Base-by-base conservation (phyloP, 2,113 vertebrate species). In the Stictonetta naevosa region DNA sequence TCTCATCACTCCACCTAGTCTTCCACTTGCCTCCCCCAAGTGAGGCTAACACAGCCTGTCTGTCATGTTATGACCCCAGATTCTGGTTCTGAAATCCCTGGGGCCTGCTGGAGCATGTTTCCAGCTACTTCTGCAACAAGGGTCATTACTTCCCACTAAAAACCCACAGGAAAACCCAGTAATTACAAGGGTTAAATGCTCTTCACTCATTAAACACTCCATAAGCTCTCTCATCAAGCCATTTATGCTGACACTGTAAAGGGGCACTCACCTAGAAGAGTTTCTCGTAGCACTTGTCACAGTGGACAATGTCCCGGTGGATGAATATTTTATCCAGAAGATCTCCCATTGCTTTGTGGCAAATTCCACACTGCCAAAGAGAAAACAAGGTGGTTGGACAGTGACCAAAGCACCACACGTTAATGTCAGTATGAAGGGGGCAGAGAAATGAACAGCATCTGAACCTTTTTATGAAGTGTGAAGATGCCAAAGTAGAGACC, bases 281-380 rank as follows among this genome's bases (percentile, higher is more conserved):
- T 15, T 97, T 98, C 93, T 97, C 89, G 19, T 99, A 99, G 97
- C 99, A 99, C 94, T 88, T 98, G 95, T 99, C 98, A 8, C 99
- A 99, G 97, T 99, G 98, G 91, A 99, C 98, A 20, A 97, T 98
- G 83, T 98, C 98, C 10, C 96, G 93, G 36, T 99, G 99, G 91
- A 99, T 97, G 97, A 98, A 99, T 97, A 99, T 98, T 77, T 97
- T 98, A 95, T 98, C 86, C 68, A 99, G 96, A 21, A 99, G 97
- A 74, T 99, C 98, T 95, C 99, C 99, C 99, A 99, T 99, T 2
- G 98, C 98, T 92, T 98, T 99, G 78, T 97, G 97, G 88, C 99
- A 99, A 87, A 98, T 97, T 0, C 95, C 98, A 62, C 99, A 99
- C 99, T 99, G 92, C 40, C 96, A 20, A 91, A 95, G 81, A 60